Conservation (phyloP, 2,888 invertebrate genomes). For the Leucophenga montana region DNA sequence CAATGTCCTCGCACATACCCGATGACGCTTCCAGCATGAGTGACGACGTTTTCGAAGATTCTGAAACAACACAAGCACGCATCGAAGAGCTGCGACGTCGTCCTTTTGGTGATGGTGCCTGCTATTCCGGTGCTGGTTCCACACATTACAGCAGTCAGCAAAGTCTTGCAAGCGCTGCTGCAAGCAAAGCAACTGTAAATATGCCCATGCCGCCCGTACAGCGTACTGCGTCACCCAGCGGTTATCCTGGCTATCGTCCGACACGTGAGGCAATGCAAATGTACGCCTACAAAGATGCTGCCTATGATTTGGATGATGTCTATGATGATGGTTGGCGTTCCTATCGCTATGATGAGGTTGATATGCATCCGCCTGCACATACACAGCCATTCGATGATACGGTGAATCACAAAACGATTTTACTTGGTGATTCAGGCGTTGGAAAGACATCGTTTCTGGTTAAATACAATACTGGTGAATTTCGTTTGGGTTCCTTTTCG, state of each 20-base stretch:
- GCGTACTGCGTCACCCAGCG: constrained; percentile 81
- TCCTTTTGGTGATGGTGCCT: constrained; percentile 59
- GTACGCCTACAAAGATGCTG: constrained; percentile 71
- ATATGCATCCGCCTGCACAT: constrained; percentile 59
- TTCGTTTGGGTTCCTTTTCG: constrained; percentile 91
- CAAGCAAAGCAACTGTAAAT: neutral
- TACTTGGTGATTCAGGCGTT: constrained; percentile 94
- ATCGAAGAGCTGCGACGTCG: constrained; percentile 65
- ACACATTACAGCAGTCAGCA: constrained; percentile 55
- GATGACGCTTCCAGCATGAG: constrained; percentile 84
- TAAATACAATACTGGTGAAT: constrained; percentile 94
- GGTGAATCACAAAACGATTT: constrained; percentile 86
- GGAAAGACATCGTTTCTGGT: constrained; percentile 94
- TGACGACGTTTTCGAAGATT: constrained; percentile 87
- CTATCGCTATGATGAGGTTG: constrained; percentile 71
- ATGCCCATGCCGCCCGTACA: constrained; percentile 56
- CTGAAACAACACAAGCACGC: constrained; percentile 73
- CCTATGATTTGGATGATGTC: constrained; percentile 59
- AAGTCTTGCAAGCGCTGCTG: constrained; percentile 47
- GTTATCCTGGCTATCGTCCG: constrained; percentile 85
- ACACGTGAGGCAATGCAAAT: constrained; percentile 80
- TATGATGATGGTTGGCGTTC: constrained; percentile 72
- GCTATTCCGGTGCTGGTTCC: constrained; percentile 38
- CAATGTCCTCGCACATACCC: constrained; percentile 75
- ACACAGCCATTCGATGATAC: constrained; percentile 74